These are phyloP conservation scores for Diaperis boleti DNA, from an alignment of 2,888 invertebrate species.

Conservation along the genomic window DNA sequence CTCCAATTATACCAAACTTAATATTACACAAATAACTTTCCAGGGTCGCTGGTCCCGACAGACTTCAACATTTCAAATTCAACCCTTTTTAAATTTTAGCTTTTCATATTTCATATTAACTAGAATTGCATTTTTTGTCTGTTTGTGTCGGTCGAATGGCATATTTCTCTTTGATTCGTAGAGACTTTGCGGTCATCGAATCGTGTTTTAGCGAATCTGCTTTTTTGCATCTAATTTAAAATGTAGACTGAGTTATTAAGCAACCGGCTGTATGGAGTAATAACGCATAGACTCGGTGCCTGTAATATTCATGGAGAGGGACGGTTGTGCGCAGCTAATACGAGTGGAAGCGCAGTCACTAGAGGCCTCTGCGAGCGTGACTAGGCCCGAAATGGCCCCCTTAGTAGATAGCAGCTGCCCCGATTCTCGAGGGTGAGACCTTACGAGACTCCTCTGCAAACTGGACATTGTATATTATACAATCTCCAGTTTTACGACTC, in stretches of 20 bases:
- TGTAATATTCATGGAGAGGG: slow-evolving; percentile 53
- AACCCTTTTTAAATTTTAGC: too few relatives aligned
- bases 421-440: slow-evolving; percentile 32
- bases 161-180: not conserved
- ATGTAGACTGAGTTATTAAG: slow-evolving; percentile 54
- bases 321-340: slow-evolving; percentile 43
- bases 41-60: too few relatives aligned
- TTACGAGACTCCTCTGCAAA: slow-evolving; percentile 43
- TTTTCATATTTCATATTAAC: too few relatives aligned
- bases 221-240: slow-evolving; percentile 53
- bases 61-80: too few relatives aligned
- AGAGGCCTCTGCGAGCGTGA: slow-evolving; percentile 44
- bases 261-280: slow-evolving; percentile 49
- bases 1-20: too few relatives aligned
- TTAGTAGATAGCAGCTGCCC: slow-evolving; percentile 45
- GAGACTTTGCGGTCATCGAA: not conserved
- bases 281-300: slow-evolving; percentile 49
- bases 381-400: slow-evolving; percentile 45
- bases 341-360: slow-evolving; percentile 36
- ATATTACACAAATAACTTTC: too few relatives aligned
- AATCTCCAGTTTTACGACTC: slow-evolving; percentile 41
- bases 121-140: too few relatives aligned
- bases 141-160: too few relatives aligned
- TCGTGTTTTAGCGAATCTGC: slow-evolving; percentile 14
- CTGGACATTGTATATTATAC: slow-evolving; percentile 47